A percentile compares a stretch with the other conserved stretches of the same genome.
Evolutionary conservation across 2,113 vertebrate species (phyloP).

Genomic region (Chloebia gouldiae): DNA sequence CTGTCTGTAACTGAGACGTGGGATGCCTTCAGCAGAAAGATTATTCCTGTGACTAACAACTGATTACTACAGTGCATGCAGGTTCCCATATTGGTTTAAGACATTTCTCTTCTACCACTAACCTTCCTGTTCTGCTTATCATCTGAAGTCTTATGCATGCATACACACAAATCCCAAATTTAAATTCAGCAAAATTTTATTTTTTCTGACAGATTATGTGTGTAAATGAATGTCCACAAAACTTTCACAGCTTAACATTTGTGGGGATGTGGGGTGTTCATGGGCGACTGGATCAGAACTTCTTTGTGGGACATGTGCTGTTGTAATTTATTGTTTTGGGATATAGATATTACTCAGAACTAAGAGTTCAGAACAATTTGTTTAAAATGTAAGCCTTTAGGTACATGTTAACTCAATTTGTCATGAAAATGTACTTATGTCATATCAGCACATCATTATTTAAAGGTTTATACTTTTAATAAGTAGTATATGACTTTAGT

Average conservation of each 20-base stretch:
- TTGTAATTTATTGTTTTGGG: not conserved
- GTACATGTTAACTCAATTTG: not conserved
- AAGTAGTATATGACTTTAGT: not conserved
- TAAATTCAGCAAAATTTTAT: not conserved
- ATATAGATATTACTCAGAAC: not conserved
- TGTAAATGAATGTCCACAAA: not conserved
- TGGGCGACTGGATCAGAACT: not conserved
- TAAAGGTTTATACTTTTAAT: not conserved
- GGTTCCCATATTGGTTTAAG: not conserved
- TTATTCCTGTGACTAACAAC: conserved; percentile 10
- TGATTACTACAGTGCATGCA: not conserved
- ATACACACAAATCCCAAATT: not conserved
- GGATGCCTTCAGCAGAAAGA: not conserved
- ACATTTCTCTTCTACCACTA: not conserved
- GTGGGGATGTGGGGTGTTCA: not conserved
- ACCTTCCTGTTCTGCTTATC: not conserved
- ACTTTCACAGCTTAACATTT: not conserved
- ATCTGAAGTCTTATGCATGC: not conserved
- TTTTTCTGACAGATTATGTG: not conserved
- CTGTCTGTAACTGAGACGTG: not conserved
- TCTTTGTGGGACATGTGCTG: not conserved
- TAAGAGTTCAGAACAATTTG: not conserved
- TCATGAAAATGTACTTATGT: not conserved
- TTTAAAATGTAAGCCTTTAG: not conserved
- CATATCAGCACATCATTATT: not conserved